These are phyloP conservation scores for Progne subis DNA, from an alignment of 2,113 vertebrate genomes.

Conservation along the genomic window DNA sequence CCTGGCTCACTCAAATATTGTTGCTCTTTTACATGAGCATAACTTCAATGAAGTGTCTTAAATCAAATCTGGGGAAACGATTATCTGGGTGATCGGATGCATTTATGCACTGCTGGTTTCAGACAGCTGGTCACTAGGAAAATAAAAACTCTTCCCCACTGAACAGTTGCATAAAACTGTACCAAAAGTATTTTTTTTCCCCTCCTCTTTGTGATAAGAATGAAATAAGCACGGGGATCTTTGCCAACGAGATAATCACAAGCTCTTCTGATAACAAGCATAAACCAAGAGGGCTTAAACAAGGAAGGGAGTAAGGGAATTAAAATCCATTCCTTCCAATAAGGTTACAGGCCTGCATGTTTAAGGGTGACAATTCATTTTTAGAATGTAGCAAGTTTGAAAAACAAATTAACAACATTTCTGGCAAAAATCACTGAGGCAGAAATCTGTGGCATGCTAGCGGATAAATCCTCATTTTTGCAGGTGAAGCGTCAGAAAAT, in stretches of 20 bases:
- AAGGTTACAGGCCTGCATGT: background rate
- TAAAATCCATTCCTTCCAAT: background rate
- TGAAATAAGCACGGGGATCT: background rate
- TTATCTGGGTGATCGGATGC: background rate
- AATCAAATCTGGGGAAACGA: background rate
- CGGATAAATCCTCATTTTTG: background rate
- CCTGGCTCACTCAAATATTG: background rate
- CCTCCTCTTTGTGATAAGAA: background rate
- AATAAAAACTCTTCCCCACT: background rate
- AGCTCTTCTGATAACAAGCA: background rate
- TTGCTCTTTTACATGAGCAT: background rate
- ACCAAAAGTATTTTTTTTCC: background rate
- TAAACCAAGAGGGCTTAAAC: background rate
- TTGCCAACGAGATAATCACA: background rate
- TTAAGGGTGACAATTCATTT: background rate
- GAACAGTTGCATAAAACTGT: background rate
- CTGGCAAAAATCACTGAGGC: background rate
- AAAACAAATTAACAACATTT: background rate
- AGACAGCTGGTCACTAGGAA: background rate
- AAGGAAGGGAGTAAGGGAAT: background rate
- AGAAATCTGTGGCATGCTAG: background rate
- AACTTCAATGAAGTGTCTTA: slow-evolving; percentile 7
- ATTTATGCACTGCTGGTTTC: background rate
- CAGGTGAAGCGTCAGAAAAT: background rate
- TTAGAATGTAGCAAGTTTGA: background rate